These are phyloP conservation scores for Tenthredo mesomela DNA, from an alignment of 2,888 invertebrate species.

Conservation along the genomic window DNA sequence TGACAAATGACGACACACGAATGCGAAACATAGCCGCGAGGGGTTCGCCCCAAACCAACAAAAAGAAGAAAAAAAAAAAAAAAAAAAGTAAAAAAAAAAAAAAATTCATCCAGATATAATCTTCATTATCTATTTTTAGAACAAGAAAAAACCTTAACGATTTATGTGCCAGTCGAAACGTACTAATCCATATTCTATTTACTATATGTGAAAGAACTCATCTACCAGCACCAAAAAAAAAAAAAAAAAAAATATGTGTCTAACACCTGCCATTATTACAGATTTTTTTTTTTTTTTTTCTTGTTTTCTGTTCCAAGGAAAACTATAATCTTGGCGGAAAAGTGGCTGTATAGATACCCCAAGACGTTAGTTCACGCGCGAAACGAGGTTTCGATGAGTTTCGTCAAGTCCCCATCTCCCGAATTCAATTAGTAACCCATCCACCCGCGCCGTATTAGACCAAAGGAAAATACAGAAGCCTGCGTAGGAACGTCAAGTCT, in stretches of 20 bases:
- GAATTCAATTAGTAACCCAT: slow-evolving; percentile 45
- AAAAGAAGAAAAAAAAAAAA: neutral
- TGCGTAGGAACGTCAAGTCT: neutral
- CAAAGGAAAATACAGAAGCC: slow-evolving; percentile 29
- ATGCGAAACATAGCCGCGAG: neutral
- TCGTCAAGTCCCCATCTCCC: slow-evolving; percentile 8
- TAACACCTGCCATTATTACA: neutral
- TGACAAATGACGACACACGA: slow-evolving; percentile 45
- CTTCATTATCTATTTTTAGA: slow-evolving; percentile 27
- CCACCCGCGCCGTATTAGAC: slow-evolving; percentile 1
- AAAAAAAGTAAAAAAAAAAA: neutral
- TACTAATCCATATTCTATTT: neutral
- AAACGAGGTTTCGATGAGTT: slow-evolving; percentile 44
- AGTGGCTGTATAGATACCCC: neutral
- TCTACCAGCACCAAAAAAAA: neutral
- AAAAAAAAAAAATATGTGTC: neutral
- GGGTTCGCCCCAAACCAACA: neutral
- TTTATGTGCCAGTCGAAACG: neutral
- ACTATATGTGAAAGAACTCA: neutral
- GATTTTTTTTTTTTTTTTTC: neutral
- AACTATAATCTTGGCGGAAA: slow-evolving; percentile 3
- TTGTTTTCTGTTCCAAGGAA: too few species aligned
- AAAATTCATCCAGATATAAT: neutral
- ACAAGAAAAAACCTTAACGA: neutral
- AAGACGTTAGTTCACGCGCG: neutral